Conservation (phyloP, 2,113 vertebrate species). For the Cyanocitta stelleri region DNA sequence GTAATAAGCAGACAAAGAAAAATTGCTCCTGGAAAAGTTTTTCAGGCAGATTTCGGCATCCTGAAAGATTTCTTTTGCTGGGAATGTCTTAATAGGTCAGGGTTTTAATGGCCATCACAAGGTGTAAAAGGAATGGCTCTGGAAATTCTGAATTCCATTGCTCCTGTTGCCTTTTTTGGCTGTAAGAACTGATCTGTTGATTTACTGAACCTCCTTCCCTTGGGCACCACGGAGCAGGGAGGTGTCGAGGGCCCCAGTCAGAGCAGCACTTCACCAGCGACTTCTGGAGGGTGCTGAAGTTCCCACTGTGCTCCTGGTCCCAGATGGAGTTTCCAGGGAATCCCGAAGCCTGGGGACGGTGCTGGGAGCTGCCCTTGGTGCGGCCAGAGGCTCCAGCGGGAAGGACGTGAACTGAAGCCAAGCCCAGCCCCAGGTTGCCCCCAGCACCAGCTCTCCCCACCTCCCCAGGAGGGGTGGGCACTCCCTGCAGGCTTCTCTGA, state of each 20-base stretch:
- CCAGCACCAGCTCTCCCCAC: background rate
- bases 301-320: accelerated
- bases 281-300: background rate
- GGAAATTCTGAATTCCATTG: background rate
- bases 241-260: background rate
- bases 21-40: background rate
- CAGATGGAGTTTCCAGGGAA: background rate
- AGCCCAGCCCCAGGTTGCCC: accelerated
- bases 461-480: accelerated
- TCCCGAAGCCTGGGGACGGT: background rate
- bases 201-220: background rate
- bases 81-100: background rate
- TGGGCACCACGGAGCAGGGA: accelerated
- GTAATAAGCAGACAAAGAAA: background rate
- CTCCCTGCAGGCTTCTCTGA: background rate
- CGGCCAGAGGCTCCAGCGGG: accelerated
- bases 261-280: background rate
- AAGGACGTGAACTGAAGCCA: accelerated
- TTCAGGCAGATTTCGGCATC: background rate
- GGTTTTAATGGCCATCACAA: background rate
- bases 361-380: background rate
- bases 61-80: background rate
- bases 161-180: background rate
- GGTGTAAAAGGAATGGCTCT: background rate
- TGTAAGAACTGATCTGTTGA: accelerated